Evolutionary conservation across 2,113 vertebrate species (phyloP), one percentile per base, ranked within the genome.

Genomic region (Pampusana beccarii): DNA sequence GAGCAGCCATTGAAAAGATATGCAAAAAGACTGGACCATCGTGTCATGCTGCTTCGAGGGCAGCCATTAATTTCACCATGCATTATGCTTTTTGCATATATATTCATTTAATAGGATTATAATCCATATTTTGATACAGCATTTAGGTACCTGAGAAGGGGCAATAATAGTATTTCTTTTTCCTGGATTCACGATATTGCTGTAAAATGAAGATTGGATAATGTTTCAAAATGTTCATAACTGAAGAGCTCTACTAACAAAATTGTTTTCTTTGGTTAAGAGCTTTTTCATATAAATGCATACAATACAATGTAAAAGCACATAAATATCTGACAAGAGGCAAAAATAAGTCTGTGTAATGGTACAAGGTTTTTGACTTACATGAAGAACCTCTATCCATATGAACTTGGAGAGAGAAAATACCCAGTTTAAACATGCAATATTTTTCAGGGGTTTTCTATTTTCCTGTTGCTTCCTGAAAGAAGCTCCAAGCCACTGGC

Each of bases 1-100:
- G 98, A 98, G 95, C 28, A 97, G 94, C 95, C 98, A 98, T 90
- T 98, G 97, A 80, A 50, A 89, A 58, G 96, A 95, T 98, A 83
- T 96, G 97, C 98, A 95, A 98, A 98, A 67, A 24, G 40, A 34
- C 13, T 12, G 11, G 20, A 69, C 16, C 36, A 24, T 46, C 48
- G 33, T 29, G 54, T 44, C 16, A n/a, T 13, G 15, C 23, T 36
- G 38, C 33, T 61, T 74, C 33, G 53, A 44, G 56, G 44, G 38
- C 53, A 82, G 61, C 34, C n/a, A 34, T 60, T 44, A 53, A 79
- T 70, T 65, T 56, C 31, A 62, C 19, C 24, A 25, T 13, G 40
- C 19, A 29, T 29, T 5, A 67, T 61, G 34, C 1, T 0, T 46
- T 69, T 61, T 56, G n/a, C 13, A 9, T 50, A 64, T 42, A 6